Conservation (phyloP, 2,888 invertebrate species). For the Dermolepida albohirtum region DNA sequence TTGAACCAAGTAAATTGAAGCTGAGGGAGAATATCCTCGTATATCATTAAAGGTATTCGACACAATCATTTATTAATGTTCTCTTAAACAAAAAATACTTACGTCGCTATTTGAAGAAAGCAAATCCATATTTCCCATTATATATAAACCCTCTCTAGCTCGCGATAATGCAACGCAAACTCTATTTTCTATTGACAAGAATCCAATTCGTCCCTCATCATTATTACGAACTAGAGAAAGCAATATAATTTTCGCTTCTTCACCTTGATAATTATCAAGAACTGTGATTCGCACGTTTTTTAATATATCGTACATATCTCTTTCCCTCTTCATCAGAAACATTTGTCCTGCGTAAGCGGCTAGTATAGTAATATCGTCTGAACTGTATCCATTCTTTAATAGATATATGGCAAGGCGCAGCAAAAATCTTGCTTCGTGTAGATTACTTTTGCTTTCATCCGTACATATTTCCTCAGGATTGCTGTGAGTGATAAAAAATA, state of each 20-base stretch:
- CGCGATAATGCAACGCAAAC: conserved; percentile 84
- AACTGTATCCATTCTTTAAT: conserved; percentile 70
- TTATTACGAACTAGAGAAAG: conserved; percentile 85
- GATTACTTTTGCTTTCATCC: conserved; percentile 73
- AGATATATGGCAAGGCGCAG: conserved; percentile 69
- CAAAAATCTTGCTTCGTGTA: conserved; percentile 74
- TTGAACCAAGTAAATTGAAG: too few relatives aligned
- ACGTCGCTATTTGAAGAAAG: conserved; percentile 67
- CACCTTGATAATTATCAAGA: conserved; percentile 86
- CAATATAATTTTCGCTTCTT: conserved; percentile 82
- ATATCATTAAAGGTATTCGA: too few relatives aligned
- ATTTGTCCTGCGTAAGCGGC: conserved; percentile 80
- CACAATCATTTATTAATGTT: too few relatives aligned
- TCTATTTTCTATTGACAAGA: conserved; percentile 76
- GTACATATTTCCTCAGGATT: conserved; percentile 70
- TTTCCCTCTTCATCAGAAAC: conserved; percentile 68
- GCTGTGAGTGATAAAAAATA: conserved; percentile 78
- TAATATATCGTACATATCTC: conserved; percentile 56
- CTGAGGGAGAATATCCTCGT: too few relatives aligned
- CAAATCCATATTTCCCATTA: conserved; percentile 78
- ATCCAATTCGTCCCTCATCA: conserved; percentile 75
- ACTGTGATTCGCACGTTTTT: conserved; percentile 72
- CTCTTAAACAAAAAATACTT: conserved; percentile 46
- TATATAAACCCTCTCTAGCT: conserved; percentile 77
- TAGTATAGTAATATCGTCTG: conserved; percentile 78